Evolutionary conservation across 2,888 invertebrate species (phyloP), one percentile per base, ranked within the genome.

Genomic region (Zaprionus bogoriensis): DNA sequence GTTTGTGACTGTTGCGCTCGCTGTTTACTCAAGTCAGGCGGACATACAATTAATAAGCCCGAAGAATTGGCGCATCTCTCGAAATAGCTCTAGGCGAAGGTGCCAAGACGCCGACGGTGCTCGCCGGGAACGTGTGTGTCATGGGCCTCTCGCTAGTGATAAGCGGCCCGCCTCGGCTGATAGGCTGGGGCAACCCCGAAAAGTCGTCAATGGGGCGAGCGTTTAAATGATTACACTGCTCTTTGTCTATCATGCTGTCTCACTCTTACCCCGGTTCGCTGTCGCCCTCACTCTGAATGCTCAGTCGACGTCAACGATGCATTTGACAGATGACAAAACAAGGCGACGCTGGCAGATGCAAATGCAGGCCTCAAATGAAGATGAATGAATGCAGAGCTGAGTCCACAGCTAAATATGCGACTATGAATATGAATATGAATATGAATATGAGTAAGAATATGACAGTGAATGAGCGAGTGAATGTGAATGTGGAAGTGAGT

Each of bases 311-410:
- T 59, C 65, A 77, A 46, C 61, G 47, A 64, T 71, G 65, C 80
- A 74, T 71, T 67, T 81, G 86, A 82, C 80, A 71, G 78, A 86
- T 75, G 87, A 73, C 81, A 75, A 51, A 73, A 73, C 67, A 66
- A 55, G 65, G 63, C 39, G 58, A 66, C 51, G 63, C 50, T 61
- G 76, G 64, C 82, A 75, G 59, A 78, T 76, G 67, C 74, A 74
- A 65, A 70, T 65, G 82, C 54, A 44, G 52, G 53, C 45, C 44
- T 27, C 42, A 59, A 78, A 77, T 74, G 69, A 86, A 77, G 86
- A 81, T 79, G 83, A 74, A 86, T 79, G 81, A 62, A 58, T 54
- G 44, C 4, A 20, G n/a, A 41, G 57, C 12, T 58, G 54, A 59
- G 25, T 46, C 38, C 36, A 28, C 14, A 17, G 32, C 42, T 14